A percentile compares a stretch with the other conserved stretches of the same genome.
phyloP scores from a whole-genome alignment of 2,797 vertebrate genomes.

The Graptemys geographica region DNA sequence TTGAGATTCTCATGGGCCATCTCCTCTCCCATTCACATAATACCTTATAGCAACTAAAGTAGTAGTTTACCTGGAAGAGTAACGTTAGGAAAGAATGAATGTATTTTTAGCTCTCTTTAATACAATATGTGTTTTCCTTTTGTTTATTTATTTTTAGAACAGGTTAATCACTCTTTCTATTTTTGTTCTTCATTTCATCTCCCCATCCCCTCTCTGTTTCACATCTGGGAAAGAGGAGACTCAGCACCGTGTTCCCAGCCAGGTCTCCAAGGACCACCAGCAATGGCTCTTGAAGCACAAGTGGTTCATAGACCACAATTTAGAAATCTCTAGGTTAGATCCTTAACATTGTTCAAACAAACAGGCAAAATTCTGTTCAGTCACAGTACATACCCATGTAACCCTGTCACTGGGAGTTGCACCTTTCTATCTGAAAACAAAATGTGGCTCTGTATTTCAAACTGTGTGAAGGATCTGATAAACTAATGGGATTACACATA shows the following conservation, averaged over 20 bases:
- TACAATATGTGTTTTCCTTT: background rate
- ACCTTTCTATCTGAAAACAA: constrained; percentile 9
- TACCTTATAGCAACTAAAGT: background rate
- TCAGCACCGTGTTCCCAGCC: background rate
- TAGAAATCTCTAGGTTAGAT: background rate
- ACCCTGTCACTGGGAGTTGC: background rate
- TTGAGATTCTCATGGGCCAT: constrained; percentile 2
- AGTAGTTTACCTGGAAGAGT: constrained; percentile 10
- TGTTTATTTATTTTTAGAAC: constrained; percentile 1
- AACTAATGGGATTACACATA: background rate
- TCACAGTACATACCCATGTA: background rate
- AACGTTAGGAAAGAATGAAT: background rate
- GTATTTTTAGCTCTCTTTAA: constrained; percentile 6
- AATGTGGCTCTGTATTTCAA: constrained; percentile 23
- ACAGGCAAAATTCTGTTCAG: background rate
- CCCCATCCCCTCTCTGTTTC: constrained; percentile 8
- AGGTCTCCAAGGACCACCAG: background rate
- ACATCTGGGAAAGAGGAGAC: constrained; percentile 12
- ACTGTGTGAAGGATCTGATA: background rate
- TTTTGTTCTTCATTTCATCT: background rate
- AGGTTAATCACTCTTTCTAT: background rate
- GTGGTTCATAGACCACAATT: background rate
- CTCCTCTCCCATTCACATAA: background rate
- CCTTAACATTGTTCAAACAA: background rate
- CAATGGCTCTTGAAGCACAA: constrained; percentile 35